phyloP scores from a whole-genome alignment of 2,797 vertebrate genomes.

The Chelidonichthys spinosus region DNA sequence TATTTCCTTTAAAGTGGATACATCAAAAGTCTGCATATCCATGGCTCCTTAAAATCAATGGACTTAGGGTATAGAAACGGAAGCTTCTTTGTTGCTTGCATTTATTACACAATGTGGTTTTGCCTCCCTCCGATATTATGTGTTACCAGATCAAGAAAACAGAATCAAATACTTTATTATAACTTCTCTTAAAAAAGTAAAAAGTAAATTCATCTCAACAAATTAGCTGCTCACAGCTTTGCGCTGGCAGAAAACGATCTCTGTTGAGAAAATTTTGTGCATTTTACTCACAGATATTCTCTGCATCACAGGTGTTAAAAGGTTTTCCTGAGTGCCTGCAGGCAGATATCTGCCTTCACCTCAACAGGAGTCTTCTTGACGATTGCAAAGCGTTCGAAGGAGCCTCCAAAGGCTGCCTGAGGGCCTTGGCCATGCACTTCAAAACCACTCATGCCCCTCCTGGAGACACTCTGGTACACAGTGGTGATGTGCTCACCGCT shows the following conservation, averaged over 20 bases:
- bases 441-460: conserved; percentile 96
- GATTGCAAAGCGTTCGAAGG: conserved; percentile 96
- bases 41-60: conserved; percentile 6
- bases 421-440: conserved; percentile 98
- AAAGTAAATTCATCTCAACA: conserved; percentile 28
- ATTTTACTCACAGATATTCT: conserved; percentile 47
- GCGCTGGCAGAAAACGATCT: conserved; percentile 52
- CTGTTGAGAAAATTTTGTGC: conserved; percentile 22
- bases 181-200: conserved; percentile 17
- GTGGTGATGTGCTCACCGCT: conserved; percentile 95
- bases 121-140: conserved; percentile 14
- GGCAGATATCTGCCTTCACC: conserved; percentile 98
- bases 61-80: conserved; percentile 1
- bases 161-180: conserved; percentile 7
- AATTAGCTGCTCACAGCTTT: conserved; percentile 53
- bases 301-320: conserved; percentile 91
- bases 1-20: conserved; percentile 3
- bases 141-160: conserved; percentile 13
- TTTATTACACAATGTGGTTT: conserved; percentile 13
- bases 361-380: conserved; percentile 93
- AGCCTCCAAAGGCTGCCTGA: conserved; percentile 97
- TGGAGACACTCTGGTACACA: conserved; percentile 96
- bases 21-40: conserved; percentile 16
- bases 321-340: conserved; percentile 99
- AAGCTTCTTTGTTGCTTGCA: neutral